Evolutionary conservation across 2,888 invertebrate species (phyloP), one percentile per base, ranked within the genome.

Genomic region (Alloscopus bannaensis): DNA sequence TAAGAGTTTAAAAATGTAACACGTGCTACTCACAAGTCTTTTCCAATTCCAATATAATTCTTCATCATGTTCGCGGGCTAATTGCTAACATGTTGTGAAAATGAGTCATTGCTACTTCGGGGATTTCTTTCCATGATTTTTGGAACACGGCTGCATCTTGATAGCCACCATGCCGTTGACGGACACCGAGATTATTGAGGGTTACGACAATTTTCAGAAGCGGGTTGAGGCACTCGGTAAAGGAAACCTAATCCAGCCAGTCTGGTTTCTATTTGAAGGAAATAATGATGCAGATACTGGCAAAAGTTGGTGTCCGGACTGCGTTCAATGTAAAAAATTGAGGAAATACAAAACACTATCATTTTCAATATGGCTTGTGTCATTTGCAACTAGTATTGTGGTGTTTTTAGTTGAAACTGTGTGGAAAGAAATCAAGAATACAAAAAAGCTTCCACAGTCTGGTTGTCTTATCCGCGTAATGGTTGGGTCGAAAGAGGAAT

Each of bases 241-340:
- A 0, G 1, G 71, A 22, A 24, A n/a, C 16, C 42, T 60, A 13
- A n/a, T n/a, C n/a, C n/a, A n/a, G n/a, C n/a, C n/a, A n/a, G 40
- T 70, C 16, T 87, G 91, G 40, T 88, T 91, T 66, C 90, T 92
- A 86, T 94, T 93, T 87, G 91, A 90, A 83, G 94, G 94, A 20
- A 89, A 91, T 45, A 92, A 92, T 11, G 50, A 42, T 3, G 2
- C 42, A 88, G 87, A 90, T 65, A 88, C 90, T 84, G 80, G 82
- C 47, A 88, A 91, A 70, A 96, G 95, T 88, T 97, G 97, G 97
- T 97, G 97, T 87, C 92, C 93, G 0, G 96, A 97, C 88, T 97
- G 97, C 88, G 93, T 93, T 16, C 91, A 90, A 89, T 94, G 95
- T 95, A 50, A 50, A 18, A 8, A 11, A 45, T n/a, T n/a, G n/a